Base-by-base conservation (phyloP, 2,797 vertebrate genomes). In the Nasua narica region DNA sequence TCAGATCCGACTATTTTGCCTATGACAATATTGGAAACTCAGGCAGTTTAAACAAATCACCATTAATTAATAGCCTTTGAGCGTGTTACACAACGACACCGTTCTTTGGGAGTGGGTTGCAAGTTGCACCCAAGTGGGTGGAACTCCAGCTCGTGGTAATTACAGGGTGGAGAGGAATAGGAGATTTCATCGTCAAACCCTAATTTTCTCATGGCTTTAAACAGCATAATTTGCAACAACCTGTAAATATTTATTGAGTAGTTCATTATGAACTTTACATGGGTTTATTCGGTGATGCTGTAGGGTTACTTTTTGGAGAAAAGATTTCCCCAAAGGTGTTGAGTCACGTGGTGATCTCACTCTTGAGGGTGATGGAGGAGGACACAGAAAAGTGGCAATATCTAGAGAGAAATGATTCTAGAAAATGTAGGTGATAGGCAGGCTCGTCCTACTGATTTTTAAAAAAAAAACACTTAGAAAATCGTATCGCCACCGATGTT, bases 181-280 rank as follows among this genome's bases (percentile, higher is more conserved):
- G 40, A 43, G 50, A 84, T 72, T 62, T 70, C 70, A 93, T 93
- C 4, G 2, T 62, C 72, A 95, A 81, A 94, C 23, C 14, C n/a
- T 78, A 58, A 52, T 86, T 83, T 95, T 79, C 60, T 91, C 32
- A 6, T 89, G 78, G 54, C 25, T 62, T 79, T 91, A 84, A 88
- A 92, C 43, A 52, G 21, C 90, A 54, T 83, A 88, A 91, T 74
- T 96, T 96, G 52, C 29, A n/a, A 70, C 52, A 70, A 95, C 65
- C 62, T 96, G 19, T 89, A 92, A 86, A 94, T 96, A 82, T 81
- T 97, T 94, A 81, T 77, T 95, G 35, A 69, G 70, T 96, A 78
- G 83, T 90, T 91, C 78, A 77, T 92, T 77, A 82, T 88, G 60
- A 70, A 54, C 91, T 95, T 96, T 81, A 40, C 7, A n/a, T 85